A percentile compares a stretch with the other conserved stretches of the same genome.
phyloP scores from a whole-genome alignment of 2,797 vertebrate species.

The Lutjanus campechanus region DNA sequence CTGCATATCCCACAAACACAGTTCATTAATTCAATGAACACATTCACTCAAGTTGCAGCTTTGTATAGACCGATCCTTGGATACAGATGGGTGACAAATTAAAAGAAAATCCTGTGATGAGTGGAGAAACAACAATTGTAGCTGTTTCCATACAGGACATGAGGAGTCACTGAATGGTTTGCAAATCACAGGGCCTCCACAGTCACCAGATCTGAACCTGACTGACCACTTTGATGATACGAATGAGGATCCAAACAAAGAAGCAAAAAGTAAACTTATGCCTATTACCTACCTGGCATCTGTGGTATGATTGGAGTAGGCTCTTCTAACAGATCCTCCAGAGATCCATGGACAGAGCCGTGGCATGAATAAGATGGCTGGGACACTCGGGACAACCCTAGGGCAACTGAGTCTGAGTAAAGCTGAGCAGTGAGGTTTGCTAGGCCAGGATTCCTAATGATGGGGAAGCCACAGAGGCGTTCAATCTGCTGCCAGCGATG shows the following conservation, averaged over 20 bases:
- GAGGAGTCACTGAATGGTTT: not conserved
- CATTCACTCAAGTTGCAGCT: not conserved
- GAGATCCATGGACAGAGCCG: conserved; percentile 75
- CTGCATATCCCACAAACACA: too few species aligned
- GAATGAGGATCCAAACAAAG: not conserved
- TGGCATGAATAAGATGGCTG: conserved; percentile 88
- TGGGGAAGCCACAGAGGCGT: conserved; percentile 93
- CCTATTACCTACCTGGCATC: conserved; percentile 79
- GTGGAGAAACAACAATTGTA: not conserved
- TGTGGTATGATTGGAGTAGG: conserved; percentile 90
- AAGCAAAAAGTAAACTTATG: not conserved
- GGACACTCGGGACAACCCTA: conserved; percentile 89
- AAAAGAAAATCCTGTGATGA: not conserved
- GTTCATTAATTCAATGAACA: too few species aligned
- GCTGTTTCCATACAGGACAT: not conserved
- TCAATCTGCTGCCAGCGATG: conserved; percentile 99
- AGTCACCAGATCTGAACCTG: not conserved
- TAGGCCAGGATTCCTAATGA: conserved; percentile 94
- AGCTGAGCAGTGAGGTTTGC: conserved; percentile 93
- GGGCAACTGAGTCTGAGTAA: conserved; percentile 92
- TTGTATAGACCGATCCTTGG: not conserved
- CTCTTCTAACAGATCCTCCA: conserved; percentile 95
- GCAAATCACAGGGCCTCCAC: not conserved
- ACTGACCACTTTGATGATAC: not conserved
- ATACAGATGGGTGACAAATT: too few species aligned